Conservation (phyloP, 1,140 invertebrate genomes). For the Sogatella furcifera region DNA sequence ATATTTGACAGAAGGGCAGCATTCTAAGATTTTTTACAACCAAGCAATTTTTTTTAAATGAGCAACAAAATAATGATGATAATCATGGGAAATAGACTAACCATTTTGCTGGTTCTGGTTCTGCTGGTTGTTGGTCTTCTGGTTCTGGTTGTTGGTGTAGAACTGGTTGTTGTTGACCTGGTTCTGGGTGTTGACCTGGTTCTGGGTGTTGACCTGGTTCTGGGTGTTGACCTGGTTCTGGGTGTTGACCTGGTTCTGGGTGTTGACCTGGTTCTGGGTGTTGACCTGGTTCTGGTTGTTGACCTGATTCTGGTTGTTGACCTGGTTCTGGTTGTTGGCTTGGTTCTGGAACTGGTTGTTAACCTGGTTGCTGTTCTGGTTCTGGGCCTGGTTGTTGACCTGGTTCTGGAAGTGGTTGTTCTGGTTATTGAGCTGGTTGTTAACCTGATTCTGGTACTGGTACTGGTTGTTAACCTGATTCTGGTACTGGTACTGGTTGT, state of each 20-base stretch:
- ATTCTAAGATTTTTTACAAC: too few relatives aligned
- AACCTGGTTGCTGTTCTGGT: background rate
- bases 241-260: background rate
- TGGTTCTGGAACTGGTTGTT: background rate
- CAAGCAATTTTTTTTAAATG: too few relatives aligned
- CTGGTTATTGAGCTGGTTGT: background rate
- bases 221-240: background rate
- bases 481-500: background rate
- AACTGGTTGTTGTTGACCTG: background rate
- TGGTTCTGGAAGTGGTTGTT: background rate
- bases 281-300: background rate
- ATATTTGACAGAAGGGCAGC: too few relatives aligned
- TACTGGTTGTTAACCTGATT: too few relatives aligned
- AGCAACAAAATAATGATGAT: too few relatives aligned
- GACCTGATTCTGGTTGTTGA: background rate
- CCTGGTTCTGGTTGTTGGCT: too few relatives aligned
- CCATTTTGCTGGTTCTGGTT: too few relatives aligned
- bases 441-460: background rate
- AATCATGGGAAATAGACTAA: too few relatives aligned
- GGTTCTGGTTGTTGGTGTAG: background rate
- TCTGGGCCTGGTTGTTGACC: background rate
- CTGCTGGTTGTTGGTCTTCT: too few relatives aligned
- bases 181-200: background rate
- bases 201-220: too few relatives aligned
- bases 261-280: too few relatives aligned